Evolutionary conservation across 2,888 invertebrate genomes (phyloP).

Genomic region (Trichogramma dendrolimi): DNA sequence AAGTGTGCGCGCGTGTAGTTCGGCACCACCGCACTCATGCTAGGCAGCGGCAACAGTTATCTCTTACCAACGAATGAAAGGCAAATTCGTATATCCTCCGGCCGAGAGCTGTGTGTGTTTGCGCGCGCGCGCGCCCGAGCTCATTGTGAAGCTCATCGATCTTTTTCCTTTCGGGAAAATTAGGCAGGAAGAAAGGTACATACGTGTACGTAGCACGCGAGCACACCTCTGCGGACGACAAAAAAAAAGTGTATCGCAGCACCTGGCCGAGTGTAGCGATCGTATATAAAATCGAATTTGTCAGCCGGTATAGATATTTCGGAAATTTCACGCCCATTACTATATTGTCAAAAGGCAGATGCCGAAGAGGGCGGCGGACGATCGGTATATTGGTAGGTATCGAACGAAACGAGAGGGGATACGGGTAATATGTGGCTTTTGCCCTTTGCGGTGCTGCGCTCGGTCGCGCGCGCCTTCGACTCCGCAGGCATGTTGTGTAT

Average conservation of each 20-base stretch:
- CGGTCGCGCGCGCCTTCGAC: background rate
- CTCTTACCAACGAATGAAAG: too few relatives aligned
- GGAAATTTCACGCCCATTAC: slow-evolving; percentile 51
- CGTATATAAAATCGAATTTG: slow-evolving; percentile 46
- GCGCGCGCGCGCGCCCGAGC: background rate
- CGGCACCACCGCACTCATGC: too few relatives aligned
- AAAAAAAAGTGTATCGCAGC: slow-evolving; percentile 17
- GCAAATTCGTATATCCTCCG: too few relatives aligned
- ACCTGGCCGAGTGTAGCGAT: slow-evolving; percentile 34
- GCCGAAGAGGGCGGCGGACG: slow-evolving; percentile 32
- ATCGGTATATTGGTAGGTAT: slow-evolving; percentile 9
- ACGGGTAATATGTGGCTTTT: slow-evolving; percentile 34
- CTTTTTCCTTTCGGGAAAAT: background rate
- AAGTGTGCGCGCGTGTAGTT: too few relatives aligned
- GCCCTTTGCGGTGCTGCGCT: slow-evolving; percentile 4
- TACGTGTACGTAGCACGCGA: background rate
- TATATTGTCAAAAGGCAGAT: slow-evolving; percentile 46
- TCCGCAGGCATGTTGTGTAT: too few relatives aligned
- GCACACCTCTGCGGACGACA: slow-evolving; percentile 2
- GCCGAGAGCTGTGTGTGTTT: too few relatives aligned
- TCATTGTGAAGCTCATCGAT: background rate
- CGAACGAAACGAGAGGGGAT: slow-evolving; percentile 13
- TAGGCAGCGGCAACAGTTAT: too few relatives aligned
- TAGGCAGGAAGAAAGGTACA: background rate
- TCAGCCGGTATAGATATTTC: slow-evolving; percentile 42